A percentile compares a stretch with the other conserved stretches of the same genome.
phyloP scores from a whole-genome alignment of 2,113 vertebrate species.

The Protobothrops mucrosquamatus region DNA sequence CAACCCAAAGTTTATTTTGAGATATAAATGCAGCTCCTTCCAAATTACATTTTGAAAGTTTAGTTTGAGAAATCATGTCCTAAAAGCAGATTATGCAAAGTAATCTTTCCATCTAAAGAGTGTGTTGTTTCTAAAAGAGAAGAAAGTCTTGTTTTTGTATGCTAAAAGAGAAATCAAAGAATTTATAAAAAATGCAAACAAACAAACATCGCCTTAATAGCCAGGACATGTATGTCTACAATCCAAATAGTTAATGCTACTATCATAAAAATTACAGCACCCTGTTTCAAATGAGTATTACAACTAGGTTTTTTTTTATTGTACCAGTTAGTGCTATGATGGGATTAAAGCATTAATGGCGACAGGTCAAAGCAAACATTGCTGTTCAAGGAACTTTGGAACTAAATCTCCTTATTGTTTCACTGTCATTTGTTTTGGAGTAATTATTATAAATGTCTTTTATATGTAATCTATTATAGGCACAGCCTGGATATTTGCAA shows the following conservation, averaged over 20 bases:
- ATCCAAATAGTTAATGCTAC: slow-evolving; percentile 1
- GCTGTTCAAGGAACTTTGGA: slow-evolving; percentile 59
- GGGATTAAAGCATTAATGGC: slow-evolving; percentile 5
- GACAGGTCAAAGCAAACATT: slow-evolving; percentile 56
- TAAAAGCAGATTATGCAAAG: background rate
- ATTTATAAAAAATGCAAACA: background rate
- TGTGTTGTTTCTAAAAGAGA: background rate
- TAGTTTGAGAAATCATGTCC: background rate
- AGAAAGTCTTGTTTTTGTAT: background rate
- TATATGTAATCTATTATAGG: slow-evolving; percentile 48
- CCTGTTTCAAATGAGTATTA: slow-evolving; percentile 46
- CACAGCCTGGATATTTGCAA: slow-evolving; percentile 44
- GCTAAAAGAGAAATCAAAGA: background rate
- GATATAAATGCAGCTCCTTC: background rate
- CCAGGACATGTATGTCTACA: background rate
- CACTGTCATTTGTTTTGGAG: slow-evolving; percentile 41
- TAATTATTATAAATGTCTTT: slow-evolving; percentile 58
- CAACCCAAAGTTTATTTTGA: background rate
- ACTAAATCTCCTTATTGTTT: slow-evolving; percentile 44
- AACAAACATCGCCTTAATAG: background rate
- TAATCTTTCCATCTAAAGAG: background rate
- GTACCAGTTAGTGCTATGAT: slow-evolving; percentile 57
- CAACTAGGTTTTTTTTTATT: slow-evolving; percentile 48
- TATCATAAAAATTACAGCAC: slow-evolving; percentile 20
- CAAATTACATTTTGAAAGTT: background rate